Evolutionary conservation across 2,113 vertebrate species (phyloP), one percentile per base, ranked within the genome.

Genomic region (Chamaea fasciata): DNA sequence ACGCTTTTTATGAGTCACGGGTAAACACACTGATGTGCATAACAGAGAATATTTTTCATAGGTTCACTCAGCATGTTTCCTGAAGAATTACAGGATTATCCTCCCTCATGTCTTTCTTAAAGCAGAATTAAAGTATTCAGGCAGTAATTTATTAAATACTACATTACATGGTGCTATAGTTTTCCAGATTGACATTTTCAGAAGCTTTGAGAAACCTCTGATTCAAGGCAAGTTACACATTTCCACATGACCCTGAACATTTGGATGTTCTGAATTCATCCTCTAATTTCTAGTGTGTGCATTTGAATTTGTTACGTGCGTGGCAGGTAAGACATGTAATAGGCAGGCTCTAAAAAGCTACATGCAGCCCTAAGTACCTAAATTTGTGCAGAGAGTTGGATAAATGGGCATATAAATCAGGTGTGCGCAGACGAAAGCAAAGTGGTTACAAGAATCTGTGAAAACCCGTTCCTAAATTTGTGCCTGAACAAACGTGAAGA

Each of bases 1-100:
- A 56, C 73, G 77, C 85, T 67, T 83, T 81, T 47, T 64, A 41
- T 78, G 83, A 95, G 73, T 65, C 65, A 68, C 31, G 10, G n/a
- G 65, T 84, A 93, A 94, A 88, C 68, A 86, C 78, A 27, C 33
- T 44, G 83, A 68, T 90, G 83, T 65, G 69, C 64, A n/a, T 46
- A 95, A 64, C 10, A 24, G 4, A 47, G 57, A 70, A 9, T 93
- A 33, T 79, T 93, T 90, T 89, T 71, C 77, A 28, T 28, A 65
- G 52, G 44, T 91, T 95, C 65, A 39, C 88, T 79, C 93, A 76
- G 90, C 74, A 13, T 73, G 88, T 65, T 80, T 92, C 83, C 68
- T 93, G 42, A 89, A 71, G 88, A 96, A 95, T 96, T 96, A 91
- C 0, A 84, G 76, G 88, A 93, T 97, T 96, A 95, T 92, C 77